phyloP scores from a whole-genome alignment of 1,140 invertebrate genomes.

The Venustaconcha ellipsiformis region DNA sequence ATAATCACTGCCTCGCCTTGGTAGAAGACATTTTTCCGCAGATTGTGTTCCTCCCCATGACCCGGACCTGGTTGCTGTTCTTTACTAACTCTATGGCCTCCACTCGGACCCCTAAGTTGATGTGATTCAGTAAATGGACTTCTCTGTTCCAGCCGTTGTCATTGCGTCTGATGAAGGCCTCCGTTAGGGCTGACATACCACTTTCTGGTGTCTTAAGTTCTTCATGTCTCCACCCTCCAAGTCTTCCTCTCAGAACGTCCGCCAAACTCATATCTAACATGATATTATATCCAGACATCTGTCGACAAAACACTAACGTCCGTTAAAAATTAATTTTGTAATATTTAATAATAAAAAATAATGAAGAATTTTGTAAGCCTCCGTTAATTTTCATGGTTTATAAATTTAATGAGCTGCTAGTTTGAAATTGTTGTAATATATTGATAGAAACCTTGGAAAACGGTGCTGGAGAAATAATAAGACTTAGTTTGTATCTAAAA shows the following conservation, averaged over 20 bases:
- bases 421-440: too few relatives aligned
- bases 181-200: conserved; percentile 1
- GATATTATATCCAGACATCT: too few relatives aligned
- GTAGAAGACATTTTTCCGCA: background rate
- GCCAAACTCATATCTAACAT: background rate
- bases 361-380: too few relatives aligned
- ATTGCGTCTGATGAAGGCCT: background rate
- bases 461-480: too few relatives aligned
- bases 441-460: too few relatives aligned
- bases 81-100: background rate
- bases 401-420: too few relatives aligned
- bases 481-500: too few relatives aligned
- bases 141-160: background rate
- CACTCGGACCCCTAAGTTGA: background rate
- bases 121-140: background rate
- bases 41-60: background rate
- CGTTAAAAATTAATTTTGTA: too few relatives aligned
- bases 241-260: background rate
- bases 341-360: too few relatives aligned
- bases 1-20: conserved; percentile 33
- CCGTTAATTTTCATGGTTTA: too few relatives aligned
- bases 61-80: background rate
- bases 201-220: background rate
- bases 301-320: too few relatives aligned
- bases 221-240: background rate